A percentile compares a stretch with the other conserved stretches of the same genome.
These are phyloP conservation scores for Lycocerus yunnanus DNA, from an alignment of 2,888 invertebrate species.

Conservation along the genomic window DNA sequence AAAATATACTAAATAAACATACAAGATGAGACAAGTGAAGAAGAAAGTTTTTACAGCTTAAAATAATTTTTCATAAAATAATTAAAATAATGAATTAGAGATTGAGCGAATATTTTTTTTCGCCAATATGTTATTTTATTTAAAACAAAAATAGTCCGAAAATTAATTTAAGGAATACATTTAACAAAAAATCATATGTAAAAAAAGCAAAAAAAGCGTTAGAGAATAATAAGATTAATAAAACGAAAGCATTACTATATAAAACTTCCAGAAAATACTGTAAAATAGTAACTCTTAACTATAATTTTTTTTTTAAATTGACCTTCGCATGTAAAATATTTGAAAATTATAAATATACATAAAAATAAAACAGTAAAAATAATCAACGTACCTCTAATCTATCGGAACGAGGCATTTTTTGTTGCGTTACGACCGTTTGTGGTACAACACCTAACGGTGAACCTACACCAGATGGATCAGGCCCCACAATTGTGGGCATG, in stretches of 20 bases:
- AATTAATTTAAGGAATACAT: no score
- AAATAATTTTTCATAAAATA: no score
- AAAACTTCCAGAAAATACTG: conserved; percentile 5
- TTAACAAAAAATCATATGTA: no score
- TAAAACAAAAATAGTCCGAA: neutral
- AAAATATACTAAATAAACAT: conserved; percentile 1
- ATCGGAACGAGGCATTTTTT: conserved; percentile 94
- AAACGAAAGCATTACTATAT: neutral
- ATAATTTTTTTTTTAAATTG: neutral
- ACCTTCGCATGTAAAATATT: conserved; percentile 10
- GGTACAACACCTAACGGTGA: conserved; percentile 83
- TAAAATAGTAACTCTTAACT: conserved; percentile 3
- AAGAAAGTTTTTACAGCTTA: neutral
- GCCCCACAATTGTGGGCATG: conserved; percentile 88
- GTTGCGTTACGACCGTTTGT: conserved; percentile 85
- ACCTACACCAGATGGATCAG: conserved; percentile 79
- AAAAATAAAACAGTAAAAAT: conserved; percentile 25
- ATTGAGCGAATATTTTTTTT: neutral
- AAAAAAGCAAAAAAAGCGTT: neutral
- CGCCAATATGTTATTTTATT: no score
- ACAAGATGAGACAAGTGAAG: neutral
- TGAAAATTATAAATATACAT: conserved; percentile 12
- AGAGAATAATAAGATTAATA: neutral
- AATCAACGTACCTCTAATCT: conserved; percentile 86
- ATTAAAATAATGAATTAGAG: no score